Evolutionary conservation across 2,797 vertebrate species (phyloP).

Genomic region (Tapera naevia): DNA sequence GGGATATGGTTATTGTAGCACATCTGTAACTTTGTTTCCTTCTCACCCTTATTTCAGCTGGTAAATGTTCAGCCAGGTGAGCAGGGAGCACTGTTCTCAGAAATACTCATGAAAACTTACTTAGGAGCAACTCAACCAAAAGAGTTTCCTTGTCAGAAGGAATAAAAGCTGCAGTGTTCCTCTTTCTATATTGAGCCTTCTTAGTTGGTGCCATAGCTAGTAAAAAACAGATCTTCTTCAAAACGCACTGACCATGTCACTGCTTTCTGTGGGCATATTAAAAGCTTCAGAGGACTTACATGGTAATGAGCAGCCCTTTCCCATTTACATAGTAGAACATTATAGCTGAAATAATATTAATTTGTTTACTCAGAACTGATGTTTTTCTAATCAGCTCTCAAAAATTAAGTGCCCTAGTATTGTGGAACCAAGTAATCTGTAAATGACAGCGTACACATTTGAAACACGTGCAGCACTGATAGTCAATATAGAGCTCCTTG

Average conservation of each 20-base stretch:
- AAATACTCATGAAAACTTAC: not conserved
- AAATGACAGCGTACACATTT: not conserved
- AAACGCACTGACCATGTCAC: not conserved
- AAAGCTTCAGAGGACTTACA: not conserved
- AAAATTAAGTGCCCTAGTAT: not conserved
- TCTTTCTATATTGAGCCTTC: not conserved
- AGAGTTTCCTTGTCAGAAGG: not conserved
- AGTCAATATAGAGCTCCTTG: not conserved
- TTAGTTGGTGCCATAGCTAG: not conserved
- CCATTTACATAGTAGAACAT: not conserved
- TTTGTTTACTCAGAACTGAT: not conserved
- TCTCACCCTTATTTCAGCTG: not conserved
- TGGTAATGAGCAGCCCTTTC: not conserved
- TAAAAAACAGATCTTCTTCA: not conserved
- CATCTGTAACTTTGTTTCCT: not conserved
- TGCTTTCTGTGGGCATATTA: not conserved
- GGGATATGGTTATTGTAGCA: not conserved
- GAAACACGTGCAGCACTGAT: not conserved
- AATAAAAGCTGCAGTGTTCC: not conserved
- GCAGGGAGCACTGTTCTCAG: not conserved
- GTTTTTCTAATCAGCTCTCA: not conserved
- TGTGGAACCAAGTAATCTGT: not conserved
- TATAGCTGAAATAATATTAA: not conserved
- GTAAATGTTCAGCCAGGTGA: not conserved
- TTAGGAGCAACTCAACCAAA: not conserved